phyloP scores from a whole-genome alignment of 2,113 vertebrate genomes.

The Tupaia tana region DNA sequence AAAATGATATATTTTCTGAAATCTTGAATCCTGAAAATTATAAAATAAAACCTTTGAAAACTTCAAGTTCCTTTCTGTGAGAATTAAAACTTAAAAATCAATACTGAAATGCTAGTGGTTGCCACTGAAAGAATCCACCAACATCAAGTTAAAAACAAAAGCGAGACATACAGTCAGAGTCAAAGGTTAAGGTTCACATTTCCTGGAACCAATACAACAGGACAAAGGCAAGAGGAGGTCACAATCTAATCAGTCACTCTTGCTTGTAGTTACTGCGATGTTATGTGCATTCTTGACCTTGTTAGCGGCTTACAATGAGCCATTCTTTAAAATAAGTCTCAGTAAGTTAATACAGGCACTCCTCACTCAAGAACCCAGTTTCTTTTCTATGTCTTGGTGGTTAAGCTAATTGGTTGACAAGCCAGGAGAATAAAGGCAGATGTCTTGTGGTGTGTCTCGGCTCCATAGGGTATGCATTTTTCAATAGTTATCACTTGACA shows the following conservation, averaged over 20 bases:
- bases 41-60: not conserved
- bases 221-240: not conserved
- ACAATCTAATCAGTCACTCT: not conserved
- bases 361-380: no score
- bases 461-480: no score
- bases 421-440: no score
- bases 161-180: not conserved
- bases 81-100: constrained; percentile 3
- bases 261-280: not conserved
- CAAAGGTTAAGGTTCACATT: not conserved
- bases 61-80: not conserved
- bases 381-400: no score
- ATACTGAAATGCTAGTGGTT: not conserved
- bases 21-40: not conserved
- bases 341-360: not conserved
- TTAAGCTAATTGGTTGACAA: no score
- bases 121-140: not conserved
- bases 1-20: not conserved
- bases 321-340: constrained; percentile 27
- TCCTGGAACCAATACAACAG: not conserved
- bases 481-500: no score
- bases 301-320: not conserved
- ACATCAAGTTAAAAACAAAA: constrained; percentile 17
- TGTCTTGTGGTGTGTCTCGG: no score
- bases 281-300: not conserved